Base-by-base conservation (phyloP, 2,113 vertebrate genomes). In the Madoqua kirkii region DNA sequence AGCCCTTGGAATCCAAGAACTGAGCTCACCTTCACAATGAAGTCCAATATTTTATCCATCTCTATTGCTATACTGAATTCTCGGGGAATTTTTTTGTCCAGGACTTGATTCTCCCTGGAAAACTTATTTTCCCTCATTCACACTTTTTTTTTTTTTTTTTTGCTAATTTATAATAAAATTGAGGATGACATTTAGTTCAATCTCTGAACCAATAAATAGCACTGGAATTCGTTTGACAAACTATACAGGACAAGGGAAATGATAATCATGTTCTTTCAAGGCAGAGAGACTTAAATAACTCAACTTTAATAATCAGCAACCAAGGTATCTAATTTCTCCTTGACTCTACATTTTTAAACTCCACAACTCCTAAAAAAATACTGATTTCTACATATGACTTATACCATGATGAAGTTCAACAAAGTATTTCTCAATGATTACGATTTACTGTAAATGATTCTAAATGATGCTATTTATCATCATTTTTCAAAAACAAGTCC, bases 381-480 rank as follows among this genome's bases (percentile, higher is more conserved):
- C 10, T 40, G 43, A 52, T 89, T 86, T 90, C 45, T 96, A 6
- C 23, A 84, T 8, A n/a, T 84, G 50, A 43, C 25, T 89, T 76
- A 62, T 9, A 67, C 16, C 36, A 67, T 25, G 29, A 57, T 40
- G 76, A 36, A 15, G 43, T 84, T 94, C 59, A 88, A 57, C 29
- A 36, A 96, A 91, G 17, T 91, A 87, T 62, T 96, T 95, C 86
- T 78, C 57, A 81, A 27, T 87, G 36, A 71, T 87, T 60, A 81
- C 9, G 10, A 59, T 14, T 59, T 87, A 21, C 48, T 50, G 31
- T 84, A 55, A 90, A 71, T 81, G 43, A 84, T 84, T 85, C 50
- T 48, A 91, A 71, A 43, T 2, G 17, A 87, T 45, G 36, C 78
- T 50, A 79, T 48, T 79, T 86, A 78, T 23, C 21, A 19, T 45